A percentile compares a stretch with the other conserved stretches of the same genome.
Conservation (phyloP, 1,140 invertebrate genomes). For the Drosophila nigrodunni region DNA sequence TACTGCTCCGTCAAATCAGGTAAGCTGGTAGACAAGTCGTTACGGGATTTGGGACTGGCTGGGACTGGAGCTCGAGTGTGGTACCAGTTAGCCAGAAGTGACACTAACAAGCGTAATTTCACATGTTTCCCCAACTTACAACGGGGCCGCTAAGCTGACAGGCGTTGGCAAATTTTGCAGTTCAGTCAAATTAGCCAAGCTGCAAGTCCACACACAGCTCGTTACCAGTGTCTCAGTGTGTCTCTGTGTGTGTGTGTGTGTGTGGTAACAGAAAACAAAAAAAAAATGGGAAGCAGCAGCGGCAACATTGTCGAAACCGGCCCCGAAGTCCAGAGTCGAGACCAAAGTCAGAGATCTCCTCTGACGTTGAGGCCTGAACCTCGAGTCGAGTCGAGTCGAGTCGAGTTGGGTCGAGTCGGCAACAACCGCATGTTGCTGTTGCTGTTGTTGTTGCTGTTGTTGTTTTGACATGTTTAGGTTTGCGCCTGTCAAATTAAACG, state of each 20-base stretch:
- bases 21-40: conserved; percentile 85
- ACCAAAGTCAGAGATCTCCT: background rate
- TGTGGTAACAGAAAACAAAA: conserved; percentile 25
- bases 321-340: conserved; percentile 14
- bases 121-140: conserved; percentile 66
- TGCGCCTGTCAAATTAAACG: conserved; percentile 85
- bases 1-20: conserved; percentile 99
- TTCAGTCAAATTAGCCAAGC: conserved; percentile 69
- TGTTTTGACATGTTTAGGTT: conserved; percentile 85
- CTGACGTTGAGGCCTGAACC: conserved; percentile 7
- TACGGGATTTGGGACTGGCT: conserved; percentile 3
- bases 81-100: conserved; percentile 76
- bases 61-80: conserved; percentile 23
- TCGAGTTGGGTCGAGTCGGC: conserved; percentile 44
- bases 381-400: conserved; percentile 29
- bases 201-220: background rate
- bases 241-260: conserved; percentile 7
- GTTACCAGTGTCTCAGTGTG: background rate
- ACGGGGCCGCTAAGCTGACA: conserved; percentile 74
- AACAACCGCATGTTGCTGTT: conserved; percentile 58
- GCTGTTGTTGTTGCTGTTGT: conserved; percentile 60
- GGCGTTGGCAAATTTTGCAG: conserved; percentile 81
- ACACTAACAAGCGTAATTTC: conserved; percentile 84
- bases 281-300: conserved; percentile 46
- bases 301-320: conserved; percentile 56